Base-by-base conservation (phyloP, 2,888 invertebrate species). In the Pycnomerus fuliginosus region DNA sequence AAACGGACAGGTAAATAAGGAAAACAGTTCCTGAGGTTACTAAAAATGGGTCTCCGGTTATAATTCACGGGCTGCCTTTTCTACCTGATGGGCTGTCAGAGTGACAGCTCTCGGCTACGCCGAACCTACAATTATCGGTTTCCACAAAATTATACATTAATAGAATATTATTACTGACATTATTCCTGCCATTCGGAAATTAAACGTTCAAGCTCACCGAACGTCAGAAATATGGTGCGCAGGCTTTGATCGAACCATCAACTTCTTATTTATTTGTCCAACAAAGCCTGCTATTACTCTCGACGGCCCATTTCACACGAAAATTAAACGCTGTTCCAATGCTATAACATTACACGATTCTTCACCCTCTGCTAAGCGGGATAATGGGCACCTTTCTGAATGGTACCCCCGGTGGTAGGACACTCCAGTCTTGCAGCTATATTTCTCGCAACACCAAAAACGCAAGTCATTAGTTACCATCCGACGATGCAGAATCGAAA, bases 81-180 rank as follows among this genome's bases (percentile, higher is more conserved):
- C 31, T 40, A 41, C 36, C 40, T 46, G 41, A 36, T 23, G 39
- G 34, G 24, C 33, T 16, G 40, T 46, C 42, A 43, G 43, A 55
- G 53, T 57, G 56, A 55, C 56, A 55, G 56, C 53, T 55, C 44
- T 45, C 28, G 38, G 41, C 38, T 48, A 44, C 35, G 35, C 28
- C 27, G 28, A 55, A 42, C 56, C 54, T 43, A 36, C 31, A 46
- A 57, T 57, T 57, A 55, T 40, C 49, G 50, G 50, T 50, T 50
- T 55, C 55, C 49, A 50, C 42, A 51, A 57, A 52, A 57, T 57
- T 57, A 57, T 46, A 57, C 42, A 44, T 52, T 46, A 44, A 36
- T 44, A 49, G 47, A 52, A 38, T 32, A 37, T 49, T 46, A 48
- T 45, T 47, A 46, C 32, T 46, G 50, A 31, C 28, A 48, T 44